These are phyloP conservation scores for Ophthalmolycus amberensis DNA, from an alignment of 2,113 vertebrate species.

Conservation along the genomic window DNA sequence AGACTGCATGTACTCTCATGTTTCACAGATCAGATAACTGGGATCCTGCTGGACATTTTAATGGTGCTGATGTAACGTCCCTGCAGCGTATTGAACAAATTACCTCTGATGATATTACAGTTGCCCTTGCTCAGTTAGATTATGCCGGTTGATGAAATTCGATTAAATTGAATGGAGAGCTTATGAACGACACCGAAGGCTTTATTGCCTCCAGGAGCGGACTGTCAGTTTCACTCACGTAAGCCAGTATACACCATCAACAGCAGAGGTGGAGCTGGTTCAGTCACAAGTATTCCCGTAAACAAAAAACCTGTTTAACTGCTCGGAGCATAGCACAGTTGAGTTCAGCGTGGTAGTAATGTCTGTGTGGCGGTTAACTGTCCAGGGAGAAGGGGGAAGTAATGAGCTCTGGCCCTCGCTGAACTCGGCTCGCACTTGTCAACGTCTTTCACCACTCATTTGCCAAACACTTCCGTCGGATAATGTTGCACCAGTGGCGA, in stretches of 20 bases:
- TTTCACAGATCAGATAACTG: conserved; percentile 63
- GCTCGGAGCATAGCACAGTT: conserved; percentile 1
- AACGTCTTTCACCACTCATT: conserved; percentile 20
- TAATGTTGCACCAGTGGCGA: neutral
- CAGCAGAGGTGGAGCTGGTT: conserved; percentile 15
- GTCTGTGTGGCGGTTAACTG: conserved; percentile 20
- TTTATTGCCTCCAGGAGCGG: neutral
- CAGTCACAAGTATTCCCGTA: neutral
- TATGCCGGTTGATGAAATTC: conserved; percentile 25
- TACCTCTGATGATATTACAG: conserved; percentile 34
- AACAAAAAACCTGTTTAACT: neutral
- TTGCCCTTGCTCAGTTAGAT: conserved; percentile 26
- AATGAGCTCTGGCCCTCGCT: conserved; percentile 6
- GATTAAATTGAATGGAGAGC: conserved; percentile 35
- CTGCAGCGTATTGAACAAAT: conserved; percentile 34
- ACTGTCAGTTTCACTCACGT: conserved; percentile 14
- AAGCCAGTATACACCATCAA: neutral
- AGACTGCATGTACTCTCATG: conserved; percentile 21
- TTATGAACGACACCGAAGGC: conserved; percentile 7
- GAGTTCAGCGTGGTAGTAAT: neutral
- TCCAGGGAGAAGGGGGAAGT: conserved; percentile 39
- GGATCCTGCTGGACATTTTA: conserved; percentile 18
- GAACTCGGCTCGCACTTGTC: neutral
- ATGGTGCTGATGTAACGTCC: conserved; percentile 45
- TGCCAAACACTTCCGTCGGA: neutral